Conservation (phyloP, 2,888 invertebrate species). For the Linnaemya tessellans region DNA sequence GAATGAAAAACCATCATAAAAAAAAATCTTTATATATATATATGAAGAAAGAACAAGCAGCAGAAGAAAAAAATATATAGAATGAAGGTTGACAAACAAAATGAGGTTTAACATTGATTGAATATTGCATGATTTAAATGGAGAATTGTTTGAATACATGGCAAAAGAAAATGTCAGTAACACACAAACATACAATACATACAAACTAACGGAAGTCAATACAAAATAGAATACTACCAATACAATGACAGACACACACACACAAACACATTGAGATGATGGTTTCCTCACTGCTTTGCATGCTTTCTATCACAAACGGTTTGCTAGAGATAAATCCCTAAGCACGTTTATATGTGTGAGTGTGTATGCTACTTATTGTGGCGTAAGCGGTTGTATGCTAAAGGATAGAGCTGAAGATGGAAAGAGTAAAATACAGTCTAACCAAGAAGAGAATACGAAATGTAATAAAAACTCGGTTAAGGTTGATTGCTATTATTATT, state of each 20-base stretch:
- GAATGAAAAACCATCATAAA: conserved; percentile 13
- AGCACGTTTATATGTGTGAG: background rate
- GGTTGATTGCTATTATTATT: conserved; percentile 61
- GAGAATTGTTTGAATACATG: conserved; percentile 27
- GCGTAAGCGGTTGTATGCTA: conserved; percentile 29
- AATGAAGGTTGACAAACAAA: conserved; percentile 50
- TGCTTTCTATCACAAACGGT: conserved; percentile 29
- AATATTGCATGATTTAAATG: conserved; percentile 67
- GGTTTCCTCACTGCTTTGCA: conserved; percentile 32
- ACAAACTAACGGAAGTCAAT: conserved; percentile 3
- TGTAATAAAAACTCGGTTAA: conserved; percentile 62
- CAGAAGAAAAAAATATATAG: background rate
- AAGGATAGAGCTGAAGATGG: background rate
- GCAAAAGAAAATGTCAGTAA: background rate
- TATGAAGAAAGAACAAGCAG: background rate
- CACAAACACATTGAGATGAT: conserved; percentile 6
- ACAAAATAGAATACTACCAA: conserved; percentile 14
- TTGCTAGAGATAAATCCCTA: conserved; percentile 39
- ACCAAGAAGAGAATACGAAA: conserved; percentile 7
- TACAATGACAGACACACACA: conserved; percentile 1
- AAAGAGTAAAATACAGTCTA: background rate
- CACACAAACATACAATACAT: background rate
- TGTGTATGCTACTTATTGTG: conserved; percentile 11
- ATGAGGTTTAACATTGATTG: conserved; percentile 65
- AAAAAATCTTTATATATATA: background rate